Evolutionary conservation across 2,113 vertebrate genomes (phyloP).

Genomic region (Ictalurus punctatus): DNA sequence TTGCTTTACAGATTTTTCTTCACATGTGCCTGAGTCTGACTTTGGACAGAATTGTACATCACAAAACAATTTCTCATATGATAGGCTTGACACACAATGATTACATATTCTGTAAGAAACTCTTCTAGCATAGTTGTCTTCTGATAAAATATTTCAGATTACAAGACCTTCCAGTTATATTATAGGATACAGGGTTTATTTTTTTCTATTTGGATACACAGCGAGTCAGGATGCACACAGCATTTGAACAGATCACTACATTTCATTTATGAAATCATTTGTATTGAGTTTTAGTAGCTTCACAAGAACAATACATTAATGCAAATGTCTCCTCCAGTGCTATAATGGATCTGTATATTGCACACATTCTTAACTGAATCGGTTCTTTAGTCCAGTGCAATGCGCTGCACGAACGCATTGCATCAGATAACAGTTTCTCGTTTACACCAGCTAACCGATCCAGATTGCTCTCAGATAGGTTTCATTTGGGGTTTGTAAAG

Average conservation of each 20-base stretch:
- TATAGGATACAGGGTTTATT: background rate
- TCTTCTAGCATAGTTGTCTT: background rate
- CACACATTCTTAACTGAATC: conserved; percentile 1
- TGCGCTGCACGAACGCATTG: conserved; percentile 12
- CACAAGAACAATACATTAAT: background rate
- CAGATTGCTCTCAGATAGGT: conserved; percentile 53
- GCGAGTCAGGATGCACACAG: background rate
- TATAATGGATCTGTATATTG: conserved; percentile 19
- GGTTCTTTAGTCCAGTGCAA: background rate
- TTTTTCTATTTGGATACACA: background rate
- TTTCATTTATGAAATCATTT: background rate
- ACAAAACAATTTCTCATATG: conserved; percentile 10
- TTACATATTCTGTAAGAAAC: background rate
- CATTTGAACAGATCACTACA: background rate
- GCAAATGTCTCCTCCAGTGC: background rate
- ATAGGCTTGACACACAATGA: background rate
- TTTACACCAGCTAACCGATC: conserved; percentile 52
- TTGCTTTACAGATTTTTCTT: no score
- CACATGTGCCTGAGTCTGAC: no score
- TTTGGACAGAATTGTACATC: background rate
- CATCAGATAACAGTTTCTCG: conserved; percentile 23
- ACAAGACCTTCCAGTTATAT: background rate
- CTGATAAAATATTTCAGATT: background rate
- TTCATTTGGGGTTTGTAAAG: conserved; percentile 53
- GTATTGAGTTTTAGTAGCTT: background rate